A percentile compares a stretch with the other conserved stretches of the same genome.
Evolutionary conservation across 2,888 invertebrate species (phyloP).

Genomic region (Harpagoxenus sublaevis): DNA sequence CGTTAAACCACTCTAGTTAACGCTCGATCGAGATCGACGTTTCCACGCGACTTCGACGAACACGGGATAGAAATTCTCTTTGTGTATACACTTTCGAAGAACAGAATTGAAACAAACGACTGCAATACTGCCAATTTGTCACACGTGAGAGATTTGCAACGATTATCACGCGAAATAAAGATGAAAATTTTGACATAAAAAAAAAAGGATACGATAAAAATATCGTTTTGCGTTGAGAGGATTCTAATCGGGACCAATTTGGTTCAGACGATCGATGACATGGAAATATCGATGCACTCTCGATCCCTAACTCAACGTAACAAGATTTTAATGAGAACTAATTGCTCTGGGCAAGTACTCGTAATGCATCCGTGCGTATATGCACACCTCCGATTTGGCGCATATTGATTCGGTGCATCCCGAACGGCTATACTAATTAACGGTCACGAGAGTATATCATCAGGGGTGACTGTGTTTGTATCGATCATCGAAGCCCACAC

Average conservation of each 20-base stretch:
- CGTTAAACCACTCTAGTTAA: neutral
- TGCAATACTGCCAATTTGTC: neutral
- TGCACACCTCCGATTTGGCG: constrained; percentile 11
- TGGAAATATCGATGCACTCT: constrained; percentile 7
- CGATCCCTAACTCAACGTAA: constrained; percentile 22
- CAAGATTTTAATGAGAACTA: constrained; percentile 60
- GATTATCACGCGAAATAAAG: neutral
- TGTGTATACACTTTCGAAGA: neutral
- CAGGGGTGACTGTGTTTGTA: constrained; percentile 22
- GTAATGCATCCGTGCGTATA: constrained; percentile 15
- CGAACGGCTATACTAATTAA: constrained; percentile 59
- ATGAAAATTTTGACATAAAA: neutral
- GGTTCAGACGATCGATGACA: neutral
- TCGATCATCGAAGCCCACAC: constrained; percentile 24
- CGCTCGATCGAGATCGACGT: neutral
- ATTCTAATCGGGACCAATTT: neutral
- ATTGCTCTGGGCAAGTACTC: constrained; percentile 58
- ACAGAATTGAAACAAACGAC: constrained; percentile 1
- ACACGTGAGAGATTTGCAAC: neutral
- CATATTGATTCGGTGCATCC: constrained; percentile 17
- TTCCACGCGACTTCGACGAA: neutral
- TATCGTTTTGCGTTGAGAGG: neutral
- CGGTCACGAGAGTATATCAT: constrained; percentile 52
- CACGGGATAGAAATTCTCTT: neutral
- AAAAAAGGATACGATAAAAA: neutral